A percentile compares a stretch with the other conserved stretches of the same genome.
Evolutionary conservation across 1,140 invertebrate species (phyloP).

Genomic region (Papilio glaucus): DNA sequence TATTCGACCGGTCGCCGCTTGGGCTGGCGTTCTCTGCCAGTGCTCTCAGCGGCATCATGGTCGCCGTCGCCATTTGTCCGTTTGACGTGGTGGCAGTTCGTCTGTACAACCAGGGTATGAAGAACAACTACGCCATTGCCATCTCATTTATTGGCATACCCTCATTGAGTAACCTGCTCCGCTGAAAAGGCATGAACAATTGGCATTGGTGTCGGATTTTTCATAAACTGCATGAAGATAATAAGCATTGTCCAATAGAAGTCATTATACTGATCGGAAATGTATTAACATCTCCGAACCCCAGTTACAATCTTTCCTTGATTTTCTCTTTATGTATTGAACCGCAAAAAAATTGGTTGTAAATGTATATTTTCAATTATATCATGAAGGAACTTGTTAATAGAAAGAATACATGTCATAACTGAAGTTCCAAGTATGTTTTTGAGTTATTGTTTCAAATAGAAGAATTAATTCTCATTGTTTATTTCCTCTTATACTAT

Average conservation of each 20-base stretch:
- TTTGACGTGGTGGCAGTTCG: slow-evolving; percentile 93
- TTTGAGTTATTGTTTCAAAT: too few species aligned
- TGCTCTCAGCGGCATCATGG: slow-evolving; percentile 88
- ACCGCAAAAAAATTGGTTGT: too few species aligned
- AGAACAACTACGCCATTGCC: background rate
- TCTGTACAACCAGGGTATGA: slow-evolving; percentile 93
- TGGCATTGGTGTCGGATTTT: slow-evolving; percentile 3
- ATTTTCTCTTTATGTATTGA: too few species aligned
- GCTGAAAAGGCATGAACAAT: background rate
- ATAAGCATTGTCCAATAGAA: too few species aligned
- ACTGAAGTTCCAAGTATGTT: too few species aligned
- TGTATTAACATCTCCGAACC: background rate
- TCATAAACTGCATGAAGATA: slow-evolving; percentile 5
- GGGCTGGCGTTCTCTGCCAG: slow-evolving; percentile 88
- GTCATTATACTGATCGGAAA: background rate
- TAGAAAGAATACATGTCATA: too few species aligned
- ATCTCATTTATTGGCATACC: background rate
- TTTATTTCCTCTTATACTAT: too few species aligned
- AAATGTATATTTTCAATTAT: background rate
- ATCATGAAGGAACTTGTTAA: too few species aligned
- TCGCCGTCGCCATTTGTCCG: slow-evolving; percentile 91
- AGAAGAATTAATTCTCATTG: too few species aligned
- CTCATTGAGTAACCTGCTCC: background rate
- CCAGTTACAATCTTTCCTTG: background rate
- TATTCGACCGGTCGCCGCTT: slow-evolving; percentile 84